These are phyloP conservation scores for Catharus minimus DNA, from an alignment of 2,113 vertebrate species.

Conservation along the genomic window DNA sequence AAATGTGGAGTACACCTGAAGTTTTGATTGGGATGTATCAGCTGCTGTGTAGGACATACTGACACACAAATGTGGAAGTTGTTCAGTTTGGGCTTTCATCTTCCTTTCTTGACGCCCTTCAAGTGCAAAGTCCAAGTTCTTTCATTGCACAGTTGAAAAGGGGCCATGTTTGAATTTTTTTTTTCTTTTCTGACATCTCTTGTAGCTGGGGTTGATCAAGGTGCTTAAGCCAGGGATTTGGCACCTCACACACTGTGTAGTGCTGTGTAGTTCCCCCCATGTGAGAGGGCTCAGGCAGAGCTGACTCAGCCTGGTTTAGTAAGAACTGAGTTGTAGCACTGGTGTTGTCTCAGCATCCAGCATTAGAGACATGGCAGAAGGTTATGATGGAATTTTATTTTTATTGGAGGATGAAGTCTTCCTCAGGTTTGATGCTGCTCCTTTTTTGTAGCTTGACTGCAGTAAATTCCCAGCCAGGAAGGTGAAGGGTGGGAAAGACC, in stretches of 20 bases:
- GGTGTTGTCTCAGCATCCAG: background rate
- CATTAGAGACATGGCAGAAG: background rate
- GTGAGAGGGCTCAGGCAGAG: background rate
- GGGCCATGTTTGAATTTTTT: background rate
- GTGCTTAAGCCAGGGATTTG: background rate
- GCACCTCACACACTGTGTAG: background rate
- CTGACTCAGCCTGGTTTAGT: background rate
- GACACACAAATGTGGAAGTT: background rate
- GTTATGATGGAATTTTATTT: fast-evolving
- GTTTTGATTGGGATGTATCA: background rate
- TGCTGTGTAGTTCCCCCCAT: background rate
- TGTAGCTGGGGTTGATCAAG: background rate
- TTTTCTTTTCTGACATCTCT: background rate
- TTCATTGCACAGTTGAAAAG: background rate
- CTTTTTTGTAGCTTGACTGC: conserved; percentile 18
- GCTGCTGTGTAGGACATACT: background rate
- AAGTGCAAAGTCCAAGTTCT: background rate
- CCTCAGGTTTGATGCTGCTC: background rate
- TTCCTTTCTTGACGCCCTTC: background rate
- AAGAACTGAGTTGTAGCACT: background rate
- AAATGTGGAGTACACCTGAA: background rate
- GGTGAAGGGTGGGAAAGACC: background rate
- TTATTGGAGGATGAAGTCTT: background rate
- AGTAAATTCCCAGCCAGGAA: background rate
- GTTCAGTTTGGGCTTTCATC: background rate